These are phyloP conservation scores for Squalus acanthias DNA, from an alignment of 2,797 vertebrate species.

Conservation along the genomic window DNA sequence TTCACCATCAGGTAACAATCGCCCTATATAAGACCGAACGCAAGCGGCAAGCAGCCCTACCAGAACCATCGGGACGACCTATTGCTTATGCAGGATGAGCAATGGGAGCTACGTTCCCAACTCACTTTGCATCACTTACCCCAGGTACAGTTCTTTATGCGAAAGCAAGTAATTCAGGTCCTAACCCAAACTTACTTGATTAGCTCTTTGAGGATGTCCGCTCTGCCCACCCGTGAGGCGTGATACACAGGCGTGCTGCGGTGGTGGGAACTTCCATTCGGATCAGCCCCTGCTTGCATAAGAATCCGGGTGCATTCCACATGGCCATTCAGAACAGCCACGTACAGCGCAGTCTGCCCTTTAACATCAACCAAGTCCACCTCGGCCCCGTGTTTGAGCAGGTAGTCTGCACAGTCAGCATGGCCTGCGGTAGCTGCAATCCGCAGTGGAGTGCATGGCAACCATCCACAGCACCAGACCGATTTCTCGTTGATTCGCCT, in stretches of 20 bases:
- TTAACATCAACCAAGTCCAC: constrained; percentile 91
- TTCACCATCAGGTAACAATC: not conserved
- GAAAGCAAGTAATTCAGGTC: not conserved
- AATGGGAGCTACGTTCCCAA: not conserved
- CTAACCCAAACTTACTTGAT: constrained; percentile 68
- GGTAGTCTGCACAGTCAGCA: constrained; percentile 71
- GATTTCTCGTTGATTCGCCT: constrained; percentile 92
- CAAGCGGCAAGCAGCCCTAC: too few relatives aligned
- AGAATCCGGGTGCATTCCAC: constrained; percentile 82
- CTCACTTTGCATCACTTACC: not conserved
- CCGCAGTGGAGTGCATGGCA: constrained; percentile 83
- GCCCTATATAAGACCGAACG: not conserved
- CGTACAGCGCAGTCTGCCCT: constrained; percentile 84
- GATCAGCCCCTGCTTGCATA: constrained; percentile 79
- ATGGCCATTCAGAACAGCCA: constrained; percentile 85
- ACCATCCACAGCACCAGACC: constrained; percentile 85
- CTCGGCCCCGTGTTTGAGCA: constrained; percentile 77
- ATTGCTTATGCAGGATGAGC: not conserved
- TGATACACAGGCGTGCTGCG: constrained; percentile 89
- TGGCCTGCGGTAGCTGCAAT: constrained; percentile 86
- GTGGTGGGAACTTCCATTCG: constrained; percentile 86
- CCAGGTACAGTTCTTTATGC: not conserved
- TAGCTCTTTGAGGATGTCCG: constrained; percentile 78
- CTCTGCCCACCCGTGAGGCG: constrained; percentile 72
- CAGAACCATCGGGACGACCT: too few relatives aligned